These are phyloP conservation scores for Bradypodion ventrale DNA, from an alignment of 2,797 vertebrate species.

Conservation along the genomic window DNA sequence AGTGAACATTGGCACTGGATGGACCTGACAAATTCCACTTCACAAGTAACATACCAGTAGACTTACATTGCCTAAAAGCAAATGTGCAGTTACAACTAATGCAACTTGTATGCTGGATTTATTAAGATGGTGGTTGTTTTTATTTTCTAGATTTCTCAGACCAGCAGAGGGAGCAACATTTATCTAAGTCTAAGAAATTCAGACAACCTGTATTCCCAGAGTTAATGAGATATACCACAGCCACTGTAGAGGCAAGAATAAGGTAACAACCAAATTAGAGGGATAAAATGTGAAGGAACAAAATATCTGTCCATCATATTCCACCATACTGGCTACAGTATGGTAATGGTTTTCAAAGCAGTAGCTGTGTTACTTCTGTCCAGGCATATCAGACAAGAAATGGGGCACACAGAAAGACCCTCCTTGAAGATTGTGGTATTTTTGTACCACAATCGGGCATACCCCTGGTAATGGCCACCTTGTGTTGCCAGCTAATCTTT, in stretches of 20 bases:
- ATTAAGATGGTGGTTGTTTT: not conserved
- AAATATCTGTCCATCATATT: not conserved
- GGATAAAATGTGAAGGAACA: not conserved
- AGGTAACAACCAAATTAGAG: not conserved
- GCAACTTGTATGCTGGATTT: not conserved
- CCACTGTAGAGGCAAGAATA: accelerated
- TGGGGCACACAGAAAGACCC: too few species aligned
- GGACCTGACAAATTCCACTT: not conserved
- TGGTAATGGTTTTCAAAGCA: too few species aligned
- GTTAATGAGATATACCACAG: not conserved
- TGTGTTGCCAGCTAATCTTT: too few species aligned
- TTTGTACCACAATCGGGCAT: too few species aligned
- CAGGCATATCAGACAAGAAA: too few species aligned
- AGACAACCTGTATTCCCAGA: not conserved
- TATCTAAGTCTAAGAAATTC: not conserved
- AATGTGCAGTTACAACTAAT: not conserved
- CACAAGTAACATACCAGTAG: not conserved
- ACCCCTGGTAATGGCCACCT: too few species aligned
- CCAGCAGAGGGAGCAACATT: conserved; percentile 25
- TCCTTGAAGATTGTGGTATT: too few species aligned
- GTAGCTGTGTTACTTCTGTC: too few species aligned
- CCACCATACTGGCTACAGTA: not conserved
- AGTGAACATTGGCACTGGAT: not conserved
- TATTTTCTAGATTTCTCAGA: not conserved
- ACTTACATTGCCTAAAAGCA: accelerated